These are phyloP conservation scores for Psittacula derbiana DNA, from an alignment of 2,797 vertebrate genomes.

Conservation along the genomic window DNA sequence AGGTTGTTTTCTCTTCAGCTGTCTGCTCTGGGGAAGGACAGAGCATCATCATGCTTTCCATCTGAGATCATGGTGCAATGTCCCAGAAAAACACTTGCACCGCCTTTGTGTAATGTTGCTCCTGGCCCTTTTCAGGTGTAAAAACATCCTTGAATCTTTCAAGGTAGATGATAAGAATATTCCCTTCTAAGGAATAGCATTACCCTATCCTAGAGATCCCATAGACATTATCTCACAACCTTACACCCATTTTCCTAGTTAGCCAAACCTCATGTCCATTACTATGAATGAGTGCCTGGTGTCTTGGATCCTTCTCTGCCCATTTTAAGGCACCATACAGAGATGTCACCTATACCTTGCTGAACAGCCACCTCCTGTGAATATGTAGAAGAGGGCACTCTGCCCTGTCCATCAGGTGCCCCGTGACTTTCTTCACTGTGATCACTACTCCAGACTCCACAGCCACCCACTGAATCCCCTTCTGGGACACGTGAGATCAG, in stretches of 20 bases:
- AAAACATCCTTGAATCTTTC: not conserved
- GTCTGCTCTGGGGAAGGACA: not conserved
- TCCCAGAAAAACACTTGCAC: not conserved
- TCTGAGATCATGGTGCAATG: not conserved
- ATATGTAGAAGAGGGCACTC: fast-evolving
- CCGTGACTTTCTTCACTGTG: not conserved
- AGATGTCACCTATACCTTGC: not conserved
- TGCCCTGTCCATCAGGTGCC: fast-evolving
- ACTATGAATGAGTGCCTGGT: not conserved
- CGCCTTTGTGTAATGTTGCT: not conserved
- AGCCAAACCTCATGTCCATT: not conserved
- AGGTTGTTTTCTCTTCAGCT: not conserved
- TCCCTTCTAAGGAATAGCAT: not conserved
- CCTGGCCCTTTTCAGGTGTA: not conserved
- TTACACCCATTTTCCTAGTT: not conserved
- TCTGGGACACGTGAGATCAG: not conserved
- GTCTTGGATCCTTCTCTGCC: not conserved
- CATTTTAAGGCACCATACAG: not conserved
- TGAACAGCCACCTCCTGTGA: not conserved
- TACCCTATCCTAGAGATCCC: not conserved
- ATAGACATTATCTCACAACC: not conserved
- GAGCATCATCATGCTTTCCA: not conserved
- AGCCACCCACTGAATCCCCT: not conserved
- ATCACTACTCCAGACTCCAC: not conserved
- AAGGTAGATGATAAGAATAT: not conserved